phyloP scores from a whole-genome alignment of 2,113 vertebrate genomes.

The Nipponia nippon region DNA sequence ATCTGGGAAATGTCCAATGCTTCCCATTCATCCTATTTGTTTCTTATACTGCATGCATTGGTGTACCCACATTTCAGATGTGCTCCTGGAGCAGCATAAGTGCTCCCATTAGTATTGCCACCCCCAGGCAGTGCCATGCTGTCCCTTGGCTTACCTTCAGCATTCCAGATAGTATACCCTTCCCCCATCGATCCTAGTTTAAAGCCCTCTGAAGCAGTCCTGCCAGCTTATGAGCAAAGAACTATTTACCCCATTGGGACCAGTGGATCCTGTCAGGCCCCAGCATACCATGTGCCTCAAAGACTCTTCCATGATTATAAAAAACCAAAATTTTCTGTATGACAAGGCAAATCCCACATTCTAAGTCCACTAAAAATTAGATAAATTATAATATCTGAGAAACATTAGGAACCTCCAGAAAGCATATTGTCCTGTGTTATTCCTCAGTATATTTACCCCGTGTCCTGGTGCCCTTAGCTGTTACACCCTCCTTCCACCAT shows the following conservation, averaged over 20 bases:
- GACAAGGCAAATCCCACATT: not conserved
- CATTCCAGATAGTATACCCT: not conserved
- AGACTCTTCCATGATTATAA: not conserved
- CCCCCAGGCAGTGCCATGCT: too few relatives aligned
- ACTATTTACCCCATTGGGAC: not conserved
- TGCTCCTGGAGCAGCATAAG: not conserved
- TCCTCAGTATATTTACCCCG: not conserved
- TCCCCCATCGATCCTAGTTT: not conserved
- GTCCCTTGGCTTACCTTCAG: not conserved
- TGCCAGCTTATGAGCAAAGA: not conserved
- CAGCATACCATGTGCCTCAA: not conserved
- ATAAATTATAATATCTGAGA: not conserved
- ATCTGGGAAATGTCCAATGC: not conserved
- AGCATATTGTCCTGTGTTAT: not conserved
- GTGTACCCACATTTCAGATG: not conserved
- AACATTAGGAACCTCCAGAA: not conserved
- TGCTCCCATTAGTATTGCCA: not conserved
- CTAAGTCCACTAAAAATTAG: not conserved
- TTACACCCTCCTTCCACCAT: not conserved
- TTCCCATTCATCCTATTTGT: not conserved
- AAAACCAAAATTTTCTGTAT: not conserved
- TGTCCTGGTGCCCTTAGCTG: not conserved
- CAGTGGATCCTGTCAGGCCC: fast-evolving
- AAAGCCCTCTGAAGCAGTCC: not conserved
- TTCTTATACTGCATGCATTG: not conserved